Evolutionary conservation across 92 coral and sea anemone genomes (phyloP), one percentile per base, ranked within the genome.

Genomic region (Porites lobata): DNA sequence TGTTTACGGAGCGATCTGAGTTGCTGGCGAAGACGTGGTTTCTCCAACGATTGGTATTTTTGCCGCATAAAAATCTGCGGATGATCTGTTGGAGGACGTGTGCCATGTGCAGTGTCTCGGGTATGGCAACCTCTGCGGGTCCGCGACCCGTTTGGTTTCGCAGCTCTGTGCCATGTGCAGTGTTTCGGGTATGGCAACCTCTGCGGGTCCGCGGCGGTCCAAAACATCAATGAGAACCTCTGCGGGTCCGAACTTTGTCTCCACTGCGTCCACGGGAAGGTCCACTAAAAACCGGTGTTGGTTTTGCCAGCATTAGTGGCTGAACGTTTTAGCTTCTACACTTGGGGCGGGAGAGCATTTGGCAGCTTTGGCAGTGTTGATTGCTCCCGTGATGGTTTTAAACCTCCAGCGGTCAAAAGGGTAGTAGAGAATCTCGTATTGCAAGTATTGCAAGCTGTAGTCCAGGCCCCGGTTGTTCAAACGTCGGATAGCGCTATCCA

Each of bases 211-310:
- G 7, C 72, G 3, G 91, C 21, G 8, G 94, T 93, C 2, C 91
- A 59, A 19, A 91, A 93, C 7, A 87, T 59, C 59, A 43, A 66
- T 3, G 96, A 93, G 43, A 22, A 64, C n/a, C n/a, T n/a, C n/a
- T n/a, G n/a, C n/a, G n/a, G n/a, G n/a, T 10, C 92, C 92, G 59
- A 90, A 84, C 29, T n/a, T n/a, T 88, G 94, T 8, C 69, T 7
- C 3, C 3, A 94, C 91, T 0, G 94, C 94, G 84, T 93, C 96
- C n/a, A n/a, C n/a, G n/a, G n/a, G n/a, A n/a, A n/a, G n/a, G n/a
- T n/a, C n/a, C 12, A 88, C 8, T 0, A 92, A 81, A 13, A 80
- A 69, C 0, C 86, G 78, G 75, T 90, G 90, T 38, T 93, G 92
- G 92, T 91, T 90, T 57, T 79, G 81, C 94, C 94, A 90, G 63